These are phyloP conservation scores for Dicerorhinus sumatrensis DNA, from an alignment of 2,113 vertebrate genomes.

Conservation along the genomic window DNA sequence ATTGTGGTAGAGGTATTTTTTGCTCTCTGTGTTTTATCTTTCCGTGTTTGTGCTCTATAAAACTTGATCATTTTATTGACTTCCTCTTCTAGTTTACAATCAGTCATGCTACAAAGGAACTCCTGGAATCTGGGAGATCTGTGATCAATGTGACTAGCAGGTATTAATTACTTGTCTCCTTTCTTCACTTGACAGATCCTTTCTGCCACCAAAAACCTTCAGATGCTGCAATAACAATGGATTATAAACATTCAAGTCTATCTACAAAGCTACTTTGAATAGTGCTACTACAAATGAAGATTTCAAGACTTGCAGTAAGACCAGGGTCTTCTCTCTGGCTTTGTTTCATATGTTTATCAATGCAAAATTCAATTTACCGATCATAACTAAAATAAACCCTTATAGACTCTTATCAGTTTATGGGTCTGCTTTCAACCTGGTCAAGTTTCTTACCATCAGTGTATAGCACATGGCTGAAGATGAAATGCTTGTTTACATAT, in stretches of 20 bases:
- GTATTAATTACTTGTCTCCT: not conserved
- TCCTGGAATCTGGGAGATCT: not conserved
- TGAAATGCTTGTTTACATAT: not conserved
- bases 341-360: not conserved
- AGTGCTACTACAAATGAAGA: not conserved
- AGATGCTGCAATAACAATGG: not conserved
- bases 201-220: not conserved
- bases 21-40: not conserved
- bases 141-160: not conserved
- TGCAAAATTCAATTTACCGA: not conserved
- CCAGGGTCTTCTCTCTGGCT: not conserved
- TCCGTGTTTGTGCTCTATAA: not conserved
- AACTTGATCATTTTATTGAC: not conserved
- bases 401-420: not conserved
- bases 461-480: not conserved
- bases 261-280: not conserved
- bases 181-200: not conserved
- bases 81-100: not conserved
- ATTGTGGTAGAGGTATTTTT: not conserved
- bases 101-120: not conserved
- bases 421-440: not conserved
- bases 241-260: not conserved
- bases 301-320: not conserved
- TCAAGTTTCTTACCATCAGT: not conserved
- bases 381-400: not conserved